These are phyloP conservation scores for Lampropteryx suffumata DNA, from an alignment of 2,888 invertebrate species.

Conservation along the genomic window DNA sequence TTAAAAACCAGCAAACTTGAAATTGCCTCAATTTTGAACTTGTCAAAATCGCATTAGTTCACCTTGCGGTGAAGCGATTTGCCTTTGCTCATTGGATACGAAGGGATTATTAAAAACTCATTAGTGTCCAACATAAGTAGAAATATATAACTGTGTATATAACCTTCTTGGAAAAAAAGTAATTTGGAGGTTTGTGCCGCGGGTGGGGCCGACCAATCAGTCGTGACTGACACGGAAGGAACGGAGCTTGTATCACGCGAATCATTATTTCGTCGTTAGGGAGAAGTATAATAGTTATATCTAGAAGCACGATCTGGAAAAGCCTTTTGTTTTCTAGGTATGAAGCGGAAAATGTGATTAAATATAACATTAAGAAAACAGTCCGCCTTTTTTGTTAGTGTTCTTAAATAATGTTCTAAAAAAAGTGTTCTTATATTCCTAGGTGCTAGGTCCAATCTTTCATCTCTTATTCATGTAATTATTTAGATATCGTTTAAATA, in stretches of 20 bases:
- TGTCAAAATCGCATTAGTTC: constrained; percentile 81
- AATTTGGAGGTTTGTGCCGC: constrained; percentile 73
- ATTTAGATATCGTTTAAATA: too few relatives aligned
- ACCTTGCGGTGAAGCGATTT: constrained; percentile 60
- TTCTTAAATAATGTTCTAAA: too few relatives aligned
- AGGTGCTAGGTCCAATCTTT: too few relatives aligned
- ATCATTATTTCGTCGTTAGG: constrained; percentile 81
- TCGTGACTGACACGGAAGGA: constrained; percentile 79
- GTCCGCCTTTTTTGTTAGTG: constrained; percentile 21
- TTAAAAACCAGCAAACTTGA: constrained; percentile 74
- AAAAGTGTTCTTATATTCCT: too few relatives aligned
- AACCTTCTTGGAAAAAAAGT: constrained; percentile 70
- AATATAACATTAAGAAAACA: constrained; percentile 26
- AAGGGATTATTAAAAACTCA: constrained; percentile 80
- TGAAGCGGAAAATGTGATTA: constrained; percentile 29
- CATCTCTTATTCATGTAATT: too few relatives aligned
- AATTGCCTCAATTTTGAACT: constrained; percentile 79
- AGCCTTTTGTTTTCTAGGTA: constrained; percentile 45
- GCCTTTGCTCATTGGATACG: constrained; percentile 73
- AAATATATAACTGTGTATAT: constrained; percentile 51
- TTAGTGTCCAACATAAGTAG: constrained; percentile 77
- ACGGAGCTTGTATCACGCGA: constrained; percentile 70
- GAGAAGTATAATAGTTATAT: constrained; percentile 66
- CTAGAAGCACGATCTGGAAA: constrained; percentile 53
- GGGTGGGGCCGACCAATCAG: constrained; percentile 66